Evolutionary conservation across 2,888 invertebrate genomes (phyloP).

Genomic region (Cataglyphis rosenhaueri): DNA sequence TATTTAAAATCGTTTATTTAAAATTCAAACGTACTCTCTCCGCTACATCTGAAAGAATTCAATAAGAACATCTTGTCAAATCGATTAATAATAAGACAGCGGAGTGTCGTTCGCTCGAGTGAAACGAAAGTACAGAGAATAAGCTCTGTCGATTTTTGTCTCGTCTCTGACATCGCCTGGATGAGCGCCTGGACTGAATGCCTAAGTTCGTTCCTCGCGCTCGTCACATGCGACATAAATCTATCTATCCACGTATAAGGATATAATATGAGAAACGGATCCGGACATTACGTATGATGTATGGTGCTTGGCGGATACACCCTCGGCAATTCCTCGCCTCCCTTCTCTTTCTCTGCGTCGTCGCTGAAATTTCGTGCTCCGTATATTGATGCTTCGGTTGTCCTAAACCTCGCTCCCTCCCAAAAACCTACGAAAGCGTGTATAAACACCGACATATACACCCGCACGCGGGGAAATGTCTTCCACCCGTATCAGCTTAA

Average conservation of each 20-base stretch:
- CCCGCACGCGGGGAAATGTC: slow-evolving; percentile 57
- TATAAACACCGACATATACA: slow-evolving; percentile 54
- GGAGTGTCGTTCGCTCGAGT: neutral
- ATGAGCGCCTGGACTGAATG: slow-evolving; percentile 57
- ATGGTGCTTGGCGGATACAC: slow-evolving; percentile 81
- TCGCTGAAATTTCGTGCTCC: slow-evolving; percentile 81
- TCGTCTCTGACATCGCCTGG: slow-evolving; percentile 39
- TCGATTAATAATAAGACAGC: neutral
- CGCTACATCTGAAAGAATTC: neutral
- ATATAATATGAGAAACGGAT: slow-evolving; percentile 83
- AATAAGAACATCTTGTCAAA: neutral
- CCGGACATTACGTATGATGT: slow-evolving; percentile 83
- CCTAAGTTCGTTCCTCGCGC: slow-evolving; percentile 53
- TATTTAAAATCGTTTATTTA: neutral
- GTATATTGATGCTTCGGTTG: slow-evolving; percentile 83
- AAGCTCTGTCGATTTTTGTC: slow-evolving; percentile 54
- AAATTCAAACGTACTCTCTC: neutral
- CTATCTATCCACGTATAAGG: slow-evolving; percentile 73
- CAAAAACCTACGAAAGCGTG: slow-evolving; percentile 53
- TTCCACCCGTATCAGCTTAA: slow-evolving; percentile 59
- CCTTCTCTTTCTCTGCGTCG: slow-evolving; percentile 46
- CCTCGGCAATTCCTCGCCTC: slow-evolving; percentile 70
- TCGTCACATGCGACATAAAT: slow-evolving; percentile 70
- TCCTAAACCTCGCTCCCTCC: slow-evolving; percentile 70
- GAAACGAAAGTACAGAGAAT: slow-evolving; percentile 10